Evolutionary conservation across 2,797 vertebrate genomes (phyloP).

Genomic region (Graptemys geographica): DNA sequence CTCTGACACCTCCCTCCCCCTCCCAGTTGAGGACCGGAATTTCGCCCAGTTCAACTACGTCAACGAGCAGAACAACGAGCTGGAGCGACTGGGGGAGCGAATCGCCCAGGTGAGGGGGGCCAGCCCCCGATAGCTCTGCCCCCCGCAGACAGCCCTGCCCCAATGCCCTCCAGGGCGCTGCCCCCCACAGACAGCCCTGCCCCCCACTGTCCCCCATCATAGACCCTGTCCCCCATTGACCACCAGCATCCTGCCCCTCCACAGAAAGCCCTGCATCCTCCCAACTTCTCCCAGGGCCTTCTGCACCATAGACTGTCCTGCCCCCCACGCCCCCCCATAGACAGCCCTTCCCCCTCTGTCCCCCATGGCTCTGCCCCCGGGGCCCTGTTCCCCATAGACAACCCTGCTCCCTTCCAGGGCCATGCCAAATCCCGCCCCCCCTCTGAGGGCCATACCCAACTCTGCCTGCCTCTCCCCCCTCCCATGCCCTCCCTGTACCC

Average conservation of each 20-base stretch:
- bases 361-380: neutral
- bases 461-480: neutral
- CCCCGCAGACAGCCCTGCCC: neutral
- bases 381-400: neutral
- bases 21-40: constrained; percentile 88
- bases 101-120: constrained; percentile 82
- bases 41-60: constrained; percentile 91
- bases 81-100: constrained; percentile 82
- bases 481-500: no score
- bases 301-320: no score
- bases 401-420: neutral
- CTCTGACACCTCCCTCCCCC: neutral
- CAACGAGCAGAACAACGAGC: constrained; percentile 91
- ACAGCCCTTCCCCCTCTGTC: neutral
- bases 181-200: neutral
- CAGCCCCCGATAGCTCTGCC: neutral
- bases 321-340: neutral
- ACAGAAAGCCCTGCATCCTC: no score
- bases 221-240: no score
- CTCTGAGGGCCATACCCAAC: no score
- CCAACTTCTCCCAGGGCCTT: neutral
- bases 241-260: no score
- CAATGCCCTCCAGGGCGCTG: neutral
- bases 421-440: no score
- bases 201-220: no score